Evolutionary conservation across 2,888 invertebrate species (phyloP), one percentile per base, ranked within the genome.

Genomic region (Leucozona laternaria): DNA sequence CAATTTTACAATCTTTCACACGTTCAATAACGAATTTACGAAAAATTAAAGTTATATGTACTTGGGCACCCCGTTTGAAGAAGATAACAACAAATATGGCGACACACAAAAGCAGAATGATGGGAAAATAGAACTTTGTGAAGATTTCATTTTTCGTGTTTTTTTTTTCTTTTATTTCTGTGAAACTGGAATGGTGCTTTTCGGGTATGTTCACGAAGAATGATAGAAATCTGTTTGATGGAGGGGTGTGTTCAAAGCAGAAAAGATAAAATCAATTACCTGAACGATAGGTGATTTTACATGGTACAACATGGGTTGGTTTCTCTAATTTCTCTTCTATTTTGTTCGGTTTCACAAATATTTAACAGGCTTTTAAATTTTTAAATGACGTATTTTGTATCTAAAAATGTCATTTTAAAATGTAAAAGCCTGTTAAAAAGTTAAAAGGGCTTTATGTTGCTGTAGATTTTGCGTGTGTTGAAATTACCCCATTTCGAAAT

Each of bases 71-170:
- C 86, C 86, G 75, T 86, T 66, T 81, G 82, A 86, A 86, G 86
- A 86, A 86, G 86, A 86, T 79, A 86, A 86, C 86, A 86, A 86
- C 86, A 86, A 86, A 86, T 86, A 86, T 86, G 86, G 86, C 86
- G 86, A 86, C 81, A 82, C 64, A 83, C 81, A 86, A 86, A 78
- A 82, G 78, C 78, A 82, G 82, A 82, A 82, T 78, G 73, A 81
- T 10, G 34, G 73, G 85, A 72, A 62, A 81, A 50, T 55, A 77
- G 68, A 20, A 73, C 28, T 34, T 75, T 45, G 2, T 20, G 68
- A 25, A 53, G 15, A 22, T 20, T 79, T 71, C 71, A n/a, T 53
- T 79, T 79, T 80, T 57, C 40, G 4, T 57, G 31, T 31, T 72
- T 77, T 68, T 64, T 71, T 73, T 70, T 57, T 34, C 20, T 28